Base-by-base conservation (phyloP, 2,113 vertebrate genomes). In the Hippocampus abdominalis region DNA sequence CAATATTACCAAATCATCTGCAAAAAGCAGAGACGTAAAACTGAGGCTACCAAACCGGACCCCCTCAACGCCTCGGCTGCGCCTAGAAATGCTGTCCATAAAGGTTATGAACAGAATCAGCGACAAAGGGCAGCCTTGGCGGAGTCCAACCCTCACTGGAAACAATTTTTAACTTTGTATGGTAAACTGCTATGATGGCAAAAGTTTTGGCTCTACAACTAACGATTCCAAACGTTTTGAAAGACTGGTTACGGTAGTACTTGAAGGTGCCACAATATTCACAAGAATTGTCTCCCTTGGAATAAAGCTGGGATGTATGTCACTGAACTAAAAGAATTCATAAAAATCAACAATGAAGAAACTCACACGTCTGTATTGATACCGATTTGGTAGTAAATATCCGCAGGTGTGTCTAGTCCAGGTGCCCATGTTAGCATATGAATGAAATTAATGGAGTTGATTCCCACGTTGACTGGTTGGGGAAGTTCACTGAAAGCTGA, bases 341-440 rank as follows among this genome's bases (percentile, higher is more conserved):
- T 16, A 25, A 32, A 27, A 0, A 57, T 39, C 64, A 39, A 62
- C 10, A 49, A 27, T 64, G 7, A 16, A 49, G 1, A 49, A 16
- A 72, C 83, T 20, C 8, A 88, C 88, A 1, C 54, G 0, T 63
- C 23, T 15, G 56, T 40, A 12, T 0, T 0, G 21, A 79, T 15
- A 2, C 16, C 7, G 23, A 91, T 79, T 0, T 6, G 11, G 80
- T 87, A 91, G 66, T 2, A 3, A 44, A 75, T 75, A 40, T 77
- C 86, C 0, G 21, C 0, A 5, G 85, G 79, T 2, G 82, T 80
- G 13, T 39, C 74, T 15, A 69, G 65, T 60, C 78, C 88, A 12
- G 70, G 66, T 6, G 74, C 60, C 90, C 89, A 90, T n/a, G 2
- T 82, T 64, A 91, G 68, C n/a, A 76, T 3, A 54, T 83, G 79